phyloP scores from a whole-genome alignment of 2,113 vertebrate genomes.

The Todiramphus chloris region DNA sequence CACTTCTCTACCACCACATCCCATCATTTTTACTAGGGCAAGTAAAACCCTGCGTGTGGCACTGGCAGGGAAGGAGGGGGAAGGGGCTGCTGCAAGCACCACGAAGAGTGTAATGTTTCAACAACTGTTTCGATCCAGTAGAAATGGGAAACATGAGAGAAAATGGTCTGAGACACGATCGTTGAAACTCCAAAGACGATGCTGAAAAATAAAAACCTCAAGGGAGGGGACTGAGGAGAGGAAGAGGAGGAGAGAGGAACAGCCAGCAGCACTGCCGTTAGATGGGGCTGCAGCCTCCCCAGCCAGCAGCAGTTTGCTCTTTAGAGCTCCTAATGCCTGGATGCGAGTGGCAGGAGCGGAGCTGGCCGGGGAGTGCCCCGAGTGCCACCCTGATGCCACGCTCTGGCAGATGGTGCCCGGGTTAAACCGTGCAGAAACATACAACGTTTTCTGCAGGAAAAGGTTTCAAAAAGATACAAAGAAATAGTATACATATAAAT shows the following conservation, averaged over 20 bases:
- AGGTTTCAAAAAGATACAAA: neutral
- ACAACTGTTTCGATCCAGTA: neutral
- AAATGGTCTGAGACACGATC: neutral
- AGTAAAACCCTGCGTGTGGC: neutral
- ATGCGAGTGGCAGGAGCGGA: conserved; percentile 21
- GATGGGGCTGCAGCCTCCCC: conserved; percentile 39
- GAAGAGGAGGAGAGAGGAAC: neutral
- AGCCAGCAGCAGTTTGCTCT: neutral
- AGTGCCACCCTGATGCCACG: conserved; percentile 55
- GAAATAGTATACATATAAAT: neutral
- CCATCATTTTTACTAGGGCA: neutral
- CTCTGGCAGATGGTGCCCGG: conserved; percentile 37
- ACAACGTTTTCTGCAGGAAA: neutral
- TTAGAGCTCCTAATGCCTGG: conserved; percentile 45
- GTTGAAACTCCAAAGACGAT: neutral
- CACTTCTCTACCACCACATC: neutral
- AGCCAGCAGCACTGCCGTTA: conserved; percentile 1
- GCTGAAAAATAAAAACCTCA: neutral
- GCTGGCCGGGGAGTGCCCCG: conserved; percentile 45
- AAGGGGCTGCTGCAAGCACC: neutral
- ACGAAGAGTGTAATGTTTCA: neutral
- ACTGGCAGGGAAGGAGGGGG: neutral
- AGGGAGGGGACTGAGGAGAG: neutral
- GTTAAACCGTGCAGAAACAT: neutral
- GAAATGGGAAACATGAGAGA: neutral